Percentiles rank a stretch among this genome's conserved stretches.
These are phyloP conservation scores for Drosophila heteroneura DNA, from an alignment of 2,888 invertebrate genomes.

Conservation along the genomic window DNA sequence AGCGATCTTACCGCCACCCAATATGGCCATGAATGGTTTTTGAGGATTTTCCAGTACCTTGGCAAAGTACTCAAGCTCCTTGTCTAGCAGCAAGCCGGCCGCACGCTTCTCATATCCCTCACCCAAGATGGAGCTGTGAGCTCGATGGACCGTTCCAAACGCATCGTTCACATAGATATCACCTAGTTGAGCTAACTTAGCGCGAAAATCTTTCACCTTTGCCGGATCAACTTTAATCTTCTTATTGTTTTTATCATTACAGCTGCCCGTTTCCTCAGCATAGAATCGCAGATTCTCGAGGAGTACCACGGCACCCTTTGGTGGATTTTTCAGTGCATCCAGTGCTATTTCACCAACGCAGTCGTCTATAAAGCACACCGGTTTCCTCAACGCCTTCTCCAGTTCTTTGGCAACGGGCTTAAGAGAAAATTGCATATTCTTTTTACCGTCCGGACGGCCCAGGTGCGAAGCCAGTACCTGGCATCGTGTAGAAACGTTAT, in stretches of 20 bases:
- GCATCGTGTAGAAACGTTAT: neutral
- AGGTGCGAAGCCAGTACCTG: constrained; percentile 97
- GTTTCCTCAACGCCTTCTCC: constrained; percentile 90
- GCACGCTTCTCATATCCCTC: constrained; percentile 96
- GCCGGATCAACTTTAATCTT: constrained; percentile 96
- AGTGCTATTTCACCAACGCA: constrained; percentile 97
- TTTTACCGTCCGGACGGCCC: constrained; percentile 97
- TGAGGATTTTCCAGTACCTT: constrained; percentile 98
- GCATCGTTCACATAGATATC: constrained; percentile 99
- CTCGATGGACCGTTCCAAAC: constrained; percentile 96
- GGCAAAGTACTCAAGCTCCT: constrained; percentile 98
- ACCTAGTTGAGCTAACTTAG: constrained; percentile 95
- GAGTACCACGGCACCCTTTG: constrained; percentile 94
- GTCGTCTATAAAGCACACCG: constrained; percentile 92
- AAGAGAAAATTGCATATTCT: constrained; percentile 94
- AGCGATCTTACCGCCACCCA: constrained; percentile 99
- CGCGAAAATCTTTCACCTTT: constrained; percentile 92
- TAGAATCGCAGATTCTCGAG: constrained; percentile 98
- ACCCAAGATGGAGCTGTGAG: constrained; percentile 97
- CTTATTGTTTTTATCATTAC: constrained; percentile 93
- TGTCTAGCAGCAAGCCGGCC: constrained; percentile 97
- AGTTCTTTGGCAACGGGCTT: constrained; percentile 97
- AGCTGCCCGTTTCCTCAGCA: constrained; percentile 99
- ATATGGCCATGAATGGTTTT: constrained; percentile 98
- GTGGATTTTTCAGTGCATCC: constrained; percentile 93